These are phyloP conservation scores for Epirrita christyi DNA, from an alignment of 2,888 invertebrate species.

Conservation along the genomic window DNA sequence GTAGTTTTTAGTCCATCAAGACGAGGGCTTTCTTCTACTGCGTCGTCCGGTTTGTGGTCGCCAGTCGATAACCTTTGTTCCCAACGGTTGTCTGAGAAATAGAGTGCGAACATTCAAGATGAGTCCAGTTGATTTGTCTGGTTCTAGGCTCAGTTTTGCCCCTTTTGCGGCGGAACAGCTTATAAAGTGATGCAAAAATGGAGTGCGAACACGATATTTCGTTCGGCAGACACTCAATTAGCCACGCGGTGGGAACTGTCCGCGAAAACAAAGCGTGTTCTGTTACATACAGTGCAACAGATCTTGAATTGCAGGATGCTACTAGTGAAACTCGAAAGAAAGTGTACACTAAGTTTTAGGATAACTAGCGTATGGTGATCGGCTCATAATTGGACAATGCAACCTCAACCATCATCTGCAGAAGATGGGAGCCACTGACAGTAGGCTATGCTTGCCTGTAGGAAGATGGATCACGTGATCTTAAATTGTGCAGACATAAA, in stretches of 20 bases:
- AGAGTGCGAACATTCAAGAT: background rate
- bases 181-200: slow-evolving; percentile 69
- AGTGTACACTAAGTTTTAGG: background rate
- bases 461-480: no score
- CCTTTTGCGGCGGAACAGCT: slow-evolving; percentile 39
- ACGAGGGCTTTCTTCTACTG: no score
- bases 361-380: no score
- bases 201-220: slow-evolving; percentile 73
- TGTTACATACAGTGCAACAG: slow-evolving; percentile 74
- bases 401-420: no score
- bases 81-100: background rate
- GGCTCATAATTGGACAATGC: no score
- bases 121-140: slow-evolving; percentile 11
- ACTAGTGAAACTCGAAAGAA: slow-evolving; percentile 50
- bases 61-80: background rate
- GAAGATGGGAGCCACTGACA: no score
- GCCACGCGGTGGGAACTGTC: slow-evolving; percentile 81
- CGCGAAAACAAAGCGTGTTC: slow-evolving; percentile 79
- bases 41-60: no score
- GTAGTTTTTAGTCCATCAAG: no score
- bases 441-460: no score
- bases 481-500: background rate
- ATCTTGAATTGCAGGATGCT: slow-evolving; percentile 60
- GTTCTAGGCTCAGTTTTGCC: slow-evolving; percentile 15
- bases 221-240: slow-evolving; percentile 77